These are phyloP conservation scores for Deilephila porcellus DNA, from an alignment of 2,888 invertebrate genomes.

Conservation along the genomic window DNA sequence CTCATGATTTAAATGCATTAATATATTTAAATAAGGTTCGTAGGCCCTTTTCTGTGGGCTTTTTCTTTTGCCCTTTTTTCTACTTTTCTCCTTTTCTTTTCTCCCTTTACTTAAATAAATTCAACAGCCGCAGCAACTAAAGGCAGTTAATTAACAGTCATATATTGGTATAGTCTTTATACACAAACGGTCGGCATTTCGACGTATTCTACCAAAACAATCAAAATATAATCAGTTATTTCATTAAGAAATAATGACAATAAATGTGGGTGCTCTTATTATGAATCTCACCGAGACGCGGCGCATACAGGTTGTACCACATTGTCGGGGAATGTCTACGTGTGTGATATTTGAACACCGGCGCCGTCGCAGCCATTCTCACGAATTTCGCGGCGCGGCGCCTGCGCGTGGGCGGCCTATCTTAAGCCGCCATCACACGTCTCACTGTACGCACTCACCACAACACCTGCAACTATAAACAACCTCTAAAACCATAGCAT, in stretches of 20 bases:
- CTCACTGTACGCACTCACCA: slow-evolving; percentile 57
- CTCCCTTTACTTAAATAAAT: background rate
- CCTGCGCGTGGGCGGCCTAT: slow-evolving; percentile 80
- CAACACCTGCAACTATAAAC: slow-evolving; percentile 52
- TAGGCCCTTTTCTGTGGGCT: background rate
- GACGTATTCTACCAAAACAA: background rate
- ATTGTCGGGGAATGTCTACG: slow-evolving; percentile 28
- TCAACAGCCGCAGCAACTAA: background rate
- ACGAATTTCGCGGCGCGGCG: slow-evolving; percentile 82
- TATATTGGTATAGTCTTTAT: no score
- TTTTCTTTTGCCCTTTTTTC: no score
- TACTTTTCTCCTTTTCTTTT: no score
- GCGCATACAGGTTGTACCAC: slow-evolving; percentile 25
- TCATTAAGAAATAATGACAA: slow-evolving; percentile 13
- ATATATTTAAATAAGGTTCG: background rate
- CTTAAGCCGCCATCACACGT: slow-evolving; percentile 76
- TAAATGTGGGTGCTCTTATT: slow-evolving; percentile 25
- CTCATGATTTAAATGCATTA: background rate
- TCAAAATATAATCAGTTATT: background rate
- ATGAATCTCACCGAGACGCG: slow-evolving; percentile 22
- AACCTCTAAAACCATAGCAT: slow-evolving; percentile 48
- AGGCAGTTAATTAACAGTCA: no score
- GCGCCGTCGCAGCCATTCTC: slow-evolving; percentile 77
- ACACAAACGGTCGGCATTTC: no score
- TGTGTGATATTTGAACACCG: slow-evolving; percentile 40